Evolutionary conservation across 2,888 invertebrate species (phyloP), one percentile per base, ranked within the genome.

Genomic region (Eubasilissa splendida): DNA sequence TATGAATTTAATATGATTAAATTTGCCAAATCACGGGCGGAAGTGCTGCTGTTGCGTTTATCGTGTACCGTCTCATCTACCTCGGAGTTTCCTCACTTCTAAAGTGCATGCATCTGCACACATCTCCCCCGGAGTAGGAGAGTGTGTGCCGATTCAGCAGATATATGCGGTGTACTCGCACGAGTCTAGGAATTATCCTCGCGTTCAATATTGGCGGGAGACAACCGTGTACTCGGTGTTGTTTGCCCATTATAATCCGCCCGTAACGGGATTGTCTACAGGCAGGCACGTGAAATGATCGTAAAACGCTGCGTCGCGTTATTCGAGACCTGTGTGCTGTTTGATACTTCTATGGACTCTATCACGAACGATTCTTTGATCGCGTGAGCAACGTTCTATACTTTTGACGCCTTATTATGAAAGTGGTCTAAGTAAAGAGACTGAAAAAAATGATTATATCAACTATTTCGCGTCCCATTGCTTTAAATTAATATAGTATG

Each of bases 61-160:
- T 2, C 42, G 42, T 42, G 42, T 7, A 42, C 4, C 42, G 4
- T 42, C 42, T 42, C 76, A 31, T 73, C 33, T 4, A 0, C 12
- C 58, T 58, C 12, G 50, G 33, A 54, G 56, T 65, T 77, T 65
- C 58, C 73, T 60, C 50, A 59, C 76, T 70, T 76, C 71, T 76
- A 77, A 77, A 73, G 80, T 80, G 80, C 80, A 80, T 77, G 65
- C 73, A 80, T 80, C 77, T 73, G 63, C 80, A 77, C 73, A 76
- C 63, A 68, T 50, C 68, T n/a, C 50, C n/a, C 68, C 33, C 42
- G 42, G 66, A 22, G 66, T 10, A n/a, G 66, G 66, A 63, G 31
- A 11, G n/a, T 66, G 42, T 42, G 33, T 68, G 53, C 74, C 31
- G 60, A 73, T 60, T 74, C 70, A 7, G 52, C 68, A 14, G 10